Evolutionary conservation across 2,888 invertebrate species (phyloP).

Genomic region (Acanthosepion pharaonis): DNA sequence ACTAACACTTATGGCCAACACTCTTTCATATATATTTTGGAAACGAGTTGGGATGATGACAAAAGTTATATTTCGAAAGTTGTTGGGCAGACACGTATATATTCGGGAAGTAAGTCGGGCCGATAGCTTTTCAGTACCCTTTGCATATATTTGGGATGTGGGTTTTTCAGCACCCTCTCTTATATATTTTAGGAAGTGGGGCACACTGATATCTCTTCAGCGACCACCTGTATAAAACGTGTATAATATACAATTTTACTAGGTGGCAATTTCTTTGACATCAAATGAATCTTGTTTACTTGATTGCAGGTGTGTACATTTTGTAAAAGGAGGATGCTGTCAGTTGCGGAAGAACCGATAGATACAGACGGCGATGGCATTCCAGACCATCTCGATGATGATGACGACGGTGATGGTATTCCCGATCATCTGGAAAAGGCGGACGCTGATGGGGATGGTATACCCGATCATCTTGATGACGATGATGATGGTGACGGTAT

Average conservation of each 20-base stretch:
- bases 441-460: constrained; percentile 56
- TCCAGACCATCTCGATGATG: constrained; percentile 55
- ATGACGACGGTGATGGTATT: constrained; percentile 61
- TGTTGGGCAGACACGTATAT: too few species aligned
- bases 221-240: too few species aligned
- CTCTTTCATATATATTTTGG: too few species aligned
- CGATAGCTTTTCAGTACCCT: too few species aligned
- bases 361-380: constrained; percentile 71
- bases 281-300: neutral
- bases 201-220: too few species aligned
- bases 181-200: too few species aligned
- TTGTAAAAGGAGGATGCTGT: constrained; percentile 63
- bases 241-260: neutral
- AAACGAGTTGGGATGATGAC: too few species aligned
- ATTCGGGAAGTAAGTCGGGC: too few species aligned
- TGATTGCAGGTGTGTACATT: constrained; percentile 58
- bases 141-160: too few species aligned
- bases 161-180: too few species aligned
- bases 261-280: neutral
- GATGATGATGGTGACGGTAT: constrained; percentile 69
- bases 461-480: constrained; percentile 66
- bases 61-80: too few species aligned
- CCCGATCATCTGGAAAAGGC: constrained; percentile 57
- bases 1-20: too few species aligned
- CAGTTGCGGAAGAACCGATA: constrained; percentile 57